Evolutionary conservation across 2,797 vertebrate species (phyloP).

Genomic region (Chelmon rostratus): DNA sequence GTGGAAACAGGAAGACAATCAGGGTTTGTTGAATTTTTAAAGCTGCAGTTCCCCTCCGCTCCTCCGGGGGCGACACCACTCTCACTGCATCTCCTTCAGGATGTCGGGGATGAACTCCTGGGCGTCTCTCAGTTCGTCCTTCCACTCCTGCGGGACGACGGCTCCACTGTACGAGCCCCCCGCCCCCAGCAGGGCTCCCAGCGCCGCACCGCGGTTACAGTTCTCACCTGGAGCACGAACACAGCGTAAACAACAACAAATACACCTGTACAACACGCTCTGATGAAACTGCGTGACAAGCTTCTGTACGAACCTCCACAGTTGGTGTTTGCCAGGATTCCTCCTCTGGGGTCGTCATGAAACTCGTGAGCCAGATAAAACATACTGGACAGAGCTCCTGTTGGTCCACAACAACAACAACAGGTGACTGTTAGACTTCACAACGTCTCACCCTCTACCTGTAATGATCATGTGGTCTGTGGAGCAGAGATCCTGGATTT

Average conservation of each 20-base stretch:
- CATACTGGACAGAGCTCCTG: conserved; percentile 80
- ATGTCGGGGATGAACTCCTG: conserved; percentile 55
- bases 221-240: conserved; percentile 75
- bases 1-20: conserved; percentile 25
- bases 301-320: conserved; percentile 74
- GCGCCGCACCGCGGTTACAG: conserved; percentile 79
- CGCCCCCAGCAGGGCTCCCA: conserved; percentile 80
- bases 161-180: conserved; percentile 24
- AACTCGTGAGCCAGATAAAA: conserved; percentile 81
- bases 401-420: background rate
- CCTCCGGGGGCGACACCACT: background rate
- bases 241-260: background rate
- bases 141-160: conserved; percentile 73
- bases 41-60: conserved; percentile 9
- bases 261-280: background rate
- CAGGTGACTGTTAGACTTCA: background rate
- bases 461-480: background rate
- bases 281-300: no score
- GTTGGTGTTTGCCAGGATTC: conserved; percentile 83
- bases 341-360: conserved; percentile 69
- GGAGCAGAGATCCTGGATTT: no score
- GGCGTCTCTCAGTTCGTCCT: conserved; percentile 64
- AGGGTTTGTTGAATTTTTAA: background rate
- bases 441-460: no score
- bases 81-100: conserved; percentile 49